These are phyloP conservation scores for Lycia hirtaria DNA, from an alignment of 2,888 invertebrate genomes.

Conservation along the genomic window DNA sequence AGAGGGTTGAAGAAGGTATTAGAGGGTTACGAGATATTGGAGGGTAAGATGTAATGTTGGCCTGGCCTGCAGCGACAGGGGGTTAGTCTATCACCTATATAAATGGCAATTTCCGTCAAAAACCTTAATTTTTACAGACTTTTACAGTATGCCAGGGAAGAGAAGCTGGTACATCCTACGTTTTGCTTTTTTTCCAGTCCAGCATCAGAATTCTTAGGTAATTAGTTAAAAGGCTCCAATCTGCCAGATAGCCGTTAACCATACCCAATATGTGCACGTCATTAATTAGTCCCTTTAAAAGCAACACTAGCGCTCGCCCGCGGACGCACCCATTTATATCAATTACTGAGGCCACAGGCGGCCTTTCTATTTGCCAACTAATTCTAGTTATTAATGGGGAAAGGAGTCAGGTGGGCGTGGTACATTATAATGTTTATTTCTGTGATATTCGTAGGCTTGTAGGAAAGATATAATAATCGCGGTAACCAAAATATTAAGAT, in stretches of 20 bases:
- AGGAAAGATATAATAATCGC: no score
- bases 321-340: constrained; percentile 13
- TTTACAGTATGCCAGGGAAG: no score
- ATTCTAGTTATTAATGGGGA: constrained; percentile 12
- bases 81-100: no score
- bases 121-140: no score
- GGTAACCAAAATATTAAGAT: no score
- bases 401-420: constrained; percentile 2
- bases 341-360: constrained; percentile 12
- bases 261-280: constrained; percentile 9
- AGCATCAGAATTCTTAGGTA: neutral
- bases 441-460: no score
- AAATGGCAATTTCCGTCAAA: no score
- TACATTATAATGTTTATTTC: neutral
- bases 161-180: no score
- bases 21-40: no score
- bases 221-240: neutral
- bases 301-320: constrained; percentile 7
- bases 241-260: neutral
- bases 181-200: neutral
- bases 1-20: no score
- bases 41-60: no score
- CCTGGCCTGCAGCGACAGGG: no score
- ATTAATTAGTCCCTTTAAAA: constrained; percentile 3
- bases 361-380: constrained; percentile 19